Conservation (phyloP, 2,113 vertebrate genomes). For the Acinonyx jubatus region DNA sequence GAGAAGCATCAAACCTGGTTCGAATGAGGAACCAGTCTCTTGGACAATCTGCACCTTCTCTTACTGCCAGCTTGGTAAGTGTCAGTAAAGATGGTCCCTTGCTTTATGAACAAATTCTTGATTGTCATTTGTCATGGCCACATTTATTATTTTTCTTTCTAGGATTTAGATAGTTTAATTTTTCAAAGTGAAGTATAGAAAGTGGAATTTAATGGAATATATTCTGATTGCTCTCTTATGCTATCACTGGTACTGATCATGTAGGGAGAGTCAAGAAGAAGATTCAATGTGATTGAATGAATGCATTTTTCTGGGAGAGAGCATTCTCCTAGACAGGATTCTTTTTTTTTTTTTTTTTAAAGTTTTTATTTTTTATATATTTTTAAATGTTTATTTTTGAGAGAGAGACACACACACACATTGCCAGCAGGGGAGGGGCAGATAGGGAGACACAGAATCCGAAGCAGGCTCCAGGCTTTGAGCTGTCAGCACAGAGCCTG, state of each 20-base stretch:
- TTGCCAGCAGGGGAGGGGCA: no score
- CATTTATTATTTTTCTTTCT: conserved; percentile 32
- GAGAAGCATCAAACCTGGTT: conserved; percentile 94
- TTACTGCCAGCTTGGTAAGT: conserved; percentile 96
- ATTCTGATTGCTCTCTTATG: neutral
- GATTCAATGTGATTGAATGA: neutral
- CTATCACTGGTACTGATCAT: neutral
- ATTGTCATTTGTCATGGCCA: neutral
- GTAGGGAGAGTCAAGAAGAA: neutral
- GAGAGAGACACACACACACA: no score
- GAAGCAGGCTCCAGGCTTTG: no score
- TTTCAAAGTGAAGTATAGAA: conserved; percentile 5
- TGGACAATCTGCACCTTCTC: conserved; percentile 96
- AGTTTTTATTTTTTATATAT: neutral
- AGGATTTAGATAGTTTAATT: conserved; percentile 49
- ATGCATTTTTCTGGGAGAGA: conserved; percentile 37
- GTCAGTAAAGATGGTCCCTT: conserved; percentile 16
- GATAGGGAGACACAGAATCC: no score
- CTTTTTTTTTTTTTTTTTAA: neutral
- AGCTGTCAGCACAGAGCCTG: no score
- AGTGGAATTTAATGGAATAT: conserved; percentile 40
- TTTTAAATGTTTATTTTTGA: no score
- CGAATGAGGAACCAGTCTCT: conserved; percentile 96
- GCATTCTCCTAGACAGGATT: neutral
- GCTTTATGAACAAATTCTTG: neutral